Evolutionary conservation across 2,797 vertebrate genomes (phyloP).

Genomic region (Pseudochirops cupreus): DNA sequence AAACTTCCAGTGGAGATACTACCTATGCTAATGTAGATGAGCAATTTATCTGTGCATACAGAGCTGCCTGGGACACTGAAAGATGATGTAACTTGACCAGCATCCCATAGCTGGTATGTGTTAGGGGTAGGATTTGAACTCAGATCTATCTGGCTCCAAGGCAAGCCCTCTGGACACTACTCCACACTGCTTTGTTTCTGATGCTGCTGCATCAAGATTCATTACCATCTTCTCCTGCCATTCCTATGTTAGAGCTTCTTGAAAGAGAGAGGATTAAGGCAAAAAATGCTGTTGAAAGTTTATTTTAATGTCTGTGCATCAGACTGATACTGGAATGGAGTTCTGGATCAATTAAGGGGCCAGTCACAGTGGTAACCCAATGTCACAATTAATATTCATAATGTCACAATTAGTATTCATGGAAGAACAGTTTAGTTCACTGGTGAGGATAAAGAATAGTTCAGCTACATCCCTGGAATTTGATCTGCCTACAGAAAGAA

Average conservation of each 20-base stretch:
- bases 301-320: slow-evolving; percentile 25
- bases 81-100: neutral
- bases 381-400: slow-evolving; percentile 39
- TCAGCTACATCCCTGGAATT: neutral
- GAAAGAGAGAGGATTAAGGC: slow-evolving; percentile 35
- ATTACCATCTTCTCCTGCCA: neutral
- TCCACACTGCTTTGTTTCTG: neutral
- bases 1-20: neutral
- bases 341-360: slow-evolving; percentile 33
- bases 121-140: neutral
- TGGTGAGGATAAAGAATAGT: neutral
- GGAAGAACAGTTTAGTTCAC: neutral
- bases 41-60: neutral
- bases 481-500: slow-evolving; percentile 34
- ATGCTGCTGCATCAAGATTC: neutral
- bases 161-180: neutral
- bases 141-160: neutral
- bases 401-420: slow-evolving; percentile 42
- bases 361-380: neutral
- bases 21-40: neutral
- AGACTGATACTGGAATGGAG: neutral
- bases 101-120: neutral
- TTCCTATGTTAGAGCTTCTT: neutral
- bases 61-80: neutral
- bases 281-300: slow-evolving; percentile 33